A percentile compares a stretch with the other conserved stretches of the same genome.
phyloP scores from a whole-genome alignment of 2,797 vertebrate species.

The Gymnoscopelus microlampas region DNA sequence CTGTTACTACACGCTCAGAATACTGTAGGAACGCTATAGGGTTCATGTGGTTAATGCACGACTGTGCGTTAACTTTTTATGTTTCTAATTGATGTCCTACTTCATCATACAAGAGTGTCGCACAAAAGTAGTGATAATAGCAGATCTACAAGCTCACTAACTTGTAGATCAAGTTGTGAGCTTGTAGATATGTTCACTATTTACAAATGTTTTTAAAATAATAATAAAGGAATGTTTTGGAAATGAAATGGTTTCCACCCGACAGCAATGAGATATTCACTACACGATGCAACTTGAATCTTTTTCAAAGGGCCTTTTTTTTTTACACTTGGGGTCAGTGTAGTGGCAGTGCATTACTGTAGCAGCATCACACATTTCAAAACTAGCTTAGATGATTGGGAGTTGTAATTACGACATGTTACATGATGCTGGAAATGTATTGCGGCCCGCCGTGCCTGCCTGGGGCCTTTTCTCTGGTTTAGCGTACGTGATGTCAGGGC shows the following conservation, averaged over 20 bases:
- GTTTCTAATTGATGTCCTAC: too few species aligned
- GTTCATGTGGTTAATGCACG: too few species aligned
- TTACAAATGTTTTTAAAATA: too few species aligned
- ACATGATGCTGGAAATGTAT: conserved; percentile 13
- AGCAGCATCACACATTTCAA: conserved; percentile 44
- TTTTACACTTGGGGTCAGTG: conserved; percentile 25
- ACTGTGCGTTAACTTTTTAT: too few species aligned
- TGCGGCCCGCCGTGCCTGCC: conserved; percentile 5
- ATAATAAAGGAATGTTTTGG: too few species aligned
- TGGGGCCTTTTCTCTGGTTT: background rate
- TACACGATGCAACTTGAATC: conserved; percentile 29
- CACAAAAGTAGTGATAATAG: too few species aligned
- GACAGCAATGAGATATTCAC: conserved; percentile 15
- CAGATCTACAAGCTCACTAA: too few species aligned
- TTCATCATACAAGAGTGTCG: too few species aligned
- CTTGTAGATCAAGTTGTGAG: too few species aligned
- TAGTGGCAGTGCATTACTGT: conserved; percentile 17
- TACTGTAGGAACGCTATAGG: background rate
- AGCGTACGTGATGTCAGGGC: conserved; percentile 31
- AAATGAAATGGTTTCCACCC: too few species aligned
- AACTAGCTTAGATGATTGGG: conserved; percentile 10
- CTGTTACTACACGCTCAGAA: too few species aligned
- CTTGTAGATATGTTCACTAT: too few species aligned
- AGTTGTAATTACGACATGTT: conserved; percentile 2
- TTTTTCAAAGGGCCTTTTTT: conserved; percentile 17